Conservation (phyloP, 2,888 invertebrate genomes). For the Meteorus colon region DNA sequence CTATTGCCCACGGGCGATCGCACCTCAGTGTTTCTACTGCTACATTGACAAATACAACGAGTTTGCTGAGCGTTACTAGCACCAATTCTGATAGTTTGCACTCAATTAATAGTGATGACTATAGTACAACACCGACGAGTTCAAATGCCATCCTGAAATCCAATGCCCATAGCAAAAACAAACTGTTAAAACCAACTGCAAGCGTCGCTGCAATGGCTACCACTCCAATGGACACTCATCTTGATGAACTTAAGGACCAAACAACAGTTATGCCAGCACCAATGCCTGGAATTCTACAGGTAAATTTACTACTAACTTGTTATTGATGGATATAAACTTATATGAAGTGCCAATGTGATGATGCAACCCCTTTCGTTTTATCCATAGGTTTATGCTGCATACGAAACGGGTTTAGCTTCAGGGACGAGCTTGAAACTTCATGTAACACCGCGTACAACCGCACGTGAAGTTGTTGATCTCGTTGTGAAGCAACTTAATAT, state of each 20-base stretch:
- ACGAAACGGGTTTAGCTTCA: slow-evolving; percentile 93
- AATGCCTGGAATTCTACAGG: slow-evolving; percentile 79
- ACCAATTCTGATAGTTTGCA: slow-evolving; percentile 77
- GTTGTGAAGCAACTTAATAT: slow-evolving; percentile 97
- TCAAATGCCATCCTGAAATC: slow-evolving; percentile 30
- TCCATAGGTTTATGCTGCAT: slow-evolving; percentile 94
- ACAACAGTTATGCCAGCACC: slow-evolving; percentile 66
- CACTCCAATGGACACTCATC: slow-evolving; percentile 57
- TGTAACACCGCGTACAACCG: slow-evolving; percentile 93
- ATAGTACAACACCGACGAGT: slow-evolving; percentile 54
- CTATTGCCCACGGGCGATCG: slow-evolving; percentile 78
- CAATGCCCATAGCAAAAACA: slow-evolving; percentile 38
- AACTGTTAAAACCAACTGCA: slow-evolving; percentile 64
- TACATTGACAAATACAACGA: slow-evolving; percentile 64
- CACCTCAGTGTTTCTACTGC: slow-evolving; percentile 79
- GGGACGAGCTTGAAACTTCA: slow-evolving; percentile 96
- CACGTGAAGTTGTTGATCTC: slow-evolving; percentile 94
- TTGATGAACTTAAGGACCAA: slow-evolving; percentile 65
- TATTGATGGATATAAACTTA: slow-evolving; percentile 26
- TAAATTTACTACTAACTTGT: slow-evolving; percentile 62
- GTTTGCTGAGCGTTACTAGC: slow-evolving; percentile 62
- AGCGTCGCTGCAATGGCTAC: slow-evolving; percentile 71
- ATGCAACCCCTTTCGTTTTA: slow-evolving; percentile 50
- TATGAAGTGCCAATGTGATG: too few relatives aligned
- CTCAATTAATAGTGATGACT: slow-evolving; percentile 74